Percentiles rank a stretch among this genome's conserved stretches.
Conservation (phyloP, 2,113 vertebrate genomes). For the Leucopsar rothschildi region DNA sequence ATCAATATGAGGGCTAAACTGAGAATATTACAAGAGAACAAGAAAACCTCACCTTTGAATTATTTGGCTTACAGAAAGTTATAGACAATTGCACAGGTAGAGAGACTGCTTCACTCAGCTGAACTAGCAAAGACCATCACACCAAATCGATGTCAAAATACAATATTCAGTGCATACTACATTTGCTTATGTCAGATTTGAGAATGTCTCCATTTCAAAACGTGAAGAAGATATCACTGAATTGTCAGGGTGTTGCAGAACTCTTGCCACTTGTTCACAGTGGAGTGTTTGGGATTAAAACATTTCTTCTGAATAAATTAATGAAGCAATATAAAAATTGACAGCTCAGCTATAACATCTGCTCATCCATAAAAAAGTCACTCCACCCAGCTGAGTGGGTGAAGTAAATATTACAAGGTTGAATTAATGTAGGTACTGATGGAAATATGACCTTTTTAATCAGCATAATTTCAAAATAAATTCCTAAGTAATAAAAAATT, state of each 20-base stretch:
- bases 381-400: constrained; percentile 55
- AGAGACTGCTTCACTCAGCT: background rate
- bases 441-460: constrained; percentile 40
- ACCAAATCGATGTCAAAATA: background rate
- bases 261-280: background rate
- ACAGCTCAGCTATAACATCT: constrained; percentile 42
- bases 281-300: constrained; percentile 9
- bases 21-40: background rate
- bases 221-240: background rate
- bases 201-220: background rate
- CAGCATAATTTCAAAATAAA: constrained; percentile 31
- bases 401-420: constrained; percentile 41
- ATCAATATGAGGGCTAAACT: background rate
- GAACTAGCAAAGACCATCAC: background rate
- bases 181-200: background rate
- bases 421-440: constrained; percentile 32
- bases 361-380: constrained; percentile 36
- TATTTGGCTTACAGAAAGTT: background rate
- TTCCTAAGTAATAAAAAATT: constrained; percentile 26
- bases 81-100: background rate
- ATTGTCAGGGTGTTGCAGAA: background rate
- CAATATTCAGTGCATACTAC: background rate
- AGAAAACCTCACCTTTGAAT: background rate
- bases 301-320: constrained; percentile 24
- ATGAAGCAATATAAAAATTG: constrained; percentile 30